phyloP scores from a whole-genome alignment of 2,113 vertebrate species.

The Tapirus terrestris region DNA sequence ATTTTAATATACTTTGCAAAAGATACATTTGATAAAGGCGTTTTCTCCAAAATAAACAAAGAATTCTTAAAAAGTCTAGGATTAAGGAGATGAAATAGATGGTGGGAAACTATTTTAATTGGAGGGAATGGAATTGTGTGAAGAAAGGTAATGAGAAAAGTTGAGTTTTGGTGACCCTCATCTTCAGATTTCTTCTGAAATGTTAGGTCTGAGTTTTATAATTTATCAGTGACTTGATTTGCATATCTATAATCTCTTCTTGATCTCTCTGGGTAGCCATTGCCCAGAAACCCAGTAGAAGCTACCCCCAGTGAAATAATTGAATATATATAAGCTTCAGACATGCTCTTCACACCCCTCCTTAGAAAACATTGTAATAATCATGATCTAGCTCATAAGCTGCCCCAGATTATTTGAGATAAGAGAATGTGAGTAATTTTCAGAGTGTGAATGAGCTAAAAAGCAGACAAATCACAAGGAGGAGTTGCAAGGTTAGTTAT shows the following conservation, averaged over 20 bases:
- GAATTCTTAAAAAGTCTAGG: background rate
- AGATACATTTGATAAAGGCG: background rate
- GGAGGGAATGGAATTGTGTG: background rate
- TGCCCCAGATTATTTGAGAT: background rate
- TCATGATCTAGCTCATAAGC: background rate
- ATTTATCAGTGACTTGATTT: background rate
- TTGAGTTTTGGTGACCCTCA: background rate
- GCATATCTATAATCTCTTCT: background rate
- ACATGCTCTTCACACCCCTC: background rate
- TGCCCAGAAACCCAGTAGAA: background rate
- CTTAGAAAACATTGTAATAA: background rate
- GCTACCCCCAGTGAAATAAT: background rate
- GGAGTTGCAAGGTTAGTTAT: background rate
- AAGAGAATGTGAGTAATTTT: background rate
- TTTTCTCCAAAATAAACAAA: background rate
- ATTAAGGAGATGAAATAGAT: background rate
- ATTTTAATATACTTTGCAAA: background rate
- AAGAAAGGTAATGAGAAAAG: background rate
- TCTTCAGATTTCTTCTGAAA: background rate
- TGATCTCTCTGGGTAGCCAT: background rate
- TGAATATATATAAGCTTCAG: background rate
- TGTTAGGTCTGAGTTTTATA: background rate
- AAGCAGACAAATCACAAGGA: background rate
- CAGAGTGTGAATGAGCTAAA: background rate
- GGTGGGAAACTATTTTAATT: background rate